Conservation (phyloP, 2,113 vertebrate genomes). For the Hippocampus mohnikei region DNA sequence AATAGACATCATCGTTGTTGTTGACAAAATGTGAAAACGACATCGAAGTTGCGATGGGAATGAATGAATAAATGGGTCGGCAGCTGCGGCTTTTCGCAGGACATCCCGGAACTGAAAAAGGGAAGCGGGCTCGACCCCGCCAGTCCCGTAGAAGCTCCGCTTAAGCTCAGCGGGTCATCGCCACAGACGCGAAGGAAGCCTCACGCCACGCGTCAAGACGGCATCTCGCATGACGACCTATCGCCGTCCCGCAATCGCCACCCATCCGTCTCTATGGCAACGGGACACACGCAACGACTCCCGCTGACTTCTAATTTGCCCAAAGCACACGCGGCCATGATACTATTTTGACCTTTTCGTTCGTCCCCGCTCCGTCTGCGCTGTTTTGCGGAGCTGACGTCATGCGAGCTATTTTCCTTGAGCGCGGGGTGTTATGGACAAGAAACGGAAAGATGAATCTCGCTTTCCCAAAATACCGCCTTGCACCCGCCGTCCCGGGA, state of each 20-base stretch:
- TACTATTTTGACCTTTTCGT: conserved; percentile 58
- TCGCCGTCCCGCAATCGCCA: conserved; percentile 46
- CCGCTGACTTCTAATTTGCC: conserved; percentile 60
- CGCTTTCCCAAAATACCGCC: conserved; percentile 42
- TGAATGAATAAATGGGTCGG: too few relatives aligned
- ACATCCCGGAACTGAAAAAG: too few relatives aligned
- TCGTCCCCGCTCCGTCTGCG: conserved; percentile 17
- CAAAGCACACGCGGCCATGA: conserved; percentile 59
- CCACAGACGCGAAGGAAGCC: conserved; percentile 2
- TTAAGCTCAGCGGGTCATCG: conserved; percentile 4
- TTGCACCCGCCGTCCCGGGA: conserved; percentile 13
- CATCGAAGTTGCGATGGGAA: too few relatives aligned
- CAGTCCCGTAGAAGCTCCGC: too few relatives aligned
- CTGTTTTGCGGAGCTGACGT: conserved; percentile 58
- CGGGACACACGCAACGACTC: conserved; percentile 44
- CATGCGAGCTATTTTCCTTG: conserved; percentile 51
- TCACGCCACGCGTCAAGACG: conserved; percentile 10
- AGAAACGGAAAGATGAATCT: conserved; percentile 30
- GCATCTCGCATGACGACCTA: conserved; percentile 39
- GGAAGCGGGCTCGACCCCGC: too few relatives aligned
- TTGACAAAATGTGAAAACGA: too few relatives aligned
- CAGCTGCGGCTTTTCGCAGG: too few relatives aligned
- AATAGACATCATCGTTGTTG: too few relatives aligned
- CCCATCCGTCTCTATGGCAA: conserved; percentile 43
- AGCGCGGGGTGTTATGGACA: conserved; percentile 32